phyloP scores from a whole-genome alignment of 1,140 invertebrate genomes.

The Proales similis region DNA sequence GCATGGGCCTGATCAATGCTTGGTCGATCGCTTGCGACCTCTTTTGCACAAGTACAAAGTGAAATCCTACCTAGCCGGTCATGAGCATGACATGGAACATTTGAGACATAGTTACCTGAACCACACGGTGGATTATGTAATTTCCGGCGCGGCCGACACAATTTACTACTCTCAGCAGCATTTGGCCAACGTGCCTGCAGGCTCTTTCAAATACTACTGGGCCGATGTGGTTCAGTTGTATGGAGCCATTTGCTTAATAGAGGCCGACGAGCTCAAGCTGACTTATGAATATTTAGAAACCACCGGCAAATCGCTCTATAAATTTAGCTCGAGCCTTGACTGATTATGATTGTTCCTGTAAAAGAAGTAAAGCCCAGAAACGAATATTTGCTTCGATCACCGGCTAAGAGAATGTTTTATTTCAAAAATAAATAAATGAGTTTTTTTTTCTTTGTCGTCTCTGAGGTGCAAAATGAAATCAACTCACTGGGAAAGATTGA shows the following conservation, averaged over 20 bases:
- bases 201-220: slow-evolving; percentile 49
- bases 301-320: too few relatives aligned
- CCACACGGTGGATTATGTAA: slow-evolving; percentile 48
- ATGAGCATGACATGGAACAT: slow-evolving; percentile 55
- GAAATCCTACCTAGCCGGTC: slow-evolving; percentile 55
- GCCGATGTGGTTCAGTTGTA: slow-evolving; percentile 40
- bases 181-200: slow-evolving; percentile 43
- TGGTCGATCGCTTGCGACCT: slow-evolving; percentile 50
- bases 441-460: too few relatives aligned
- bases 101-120: slow-evolving; percentile 40
- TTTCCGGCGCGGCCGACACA: slow-evolving; percentile 50
- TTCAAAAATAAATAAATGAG: too few relatives aligned
- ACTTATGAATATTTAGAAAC: too few relatives aligned
- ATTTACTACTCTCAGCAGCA: slow-evolving; percentile 47
- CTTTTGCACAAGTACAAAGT: slow-evolving; percentile 54
- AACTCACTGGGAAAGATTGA: too few relatives aligned
- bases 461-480: too few relatives aligned
- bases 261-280: too few relatives aligned
- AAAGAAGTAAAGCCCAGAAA: too few relatives aligned
- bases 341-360: too few relatives aligned
- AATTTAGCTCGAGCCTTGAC: too few relatives aligned
- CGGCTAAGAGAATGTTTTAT: too few relatives aligned
- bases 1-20: slow-evolving; percentile 54
- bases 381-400: too few relatives aligned
- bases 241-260: slow-evolving; percentile 31